Percentiles rank a stretch among this genome's conserved stretches.
phyloP scores from a whole-genome alignment of 2,888 invertebrate species.

The Sarcophaga rosellei region DNA sequence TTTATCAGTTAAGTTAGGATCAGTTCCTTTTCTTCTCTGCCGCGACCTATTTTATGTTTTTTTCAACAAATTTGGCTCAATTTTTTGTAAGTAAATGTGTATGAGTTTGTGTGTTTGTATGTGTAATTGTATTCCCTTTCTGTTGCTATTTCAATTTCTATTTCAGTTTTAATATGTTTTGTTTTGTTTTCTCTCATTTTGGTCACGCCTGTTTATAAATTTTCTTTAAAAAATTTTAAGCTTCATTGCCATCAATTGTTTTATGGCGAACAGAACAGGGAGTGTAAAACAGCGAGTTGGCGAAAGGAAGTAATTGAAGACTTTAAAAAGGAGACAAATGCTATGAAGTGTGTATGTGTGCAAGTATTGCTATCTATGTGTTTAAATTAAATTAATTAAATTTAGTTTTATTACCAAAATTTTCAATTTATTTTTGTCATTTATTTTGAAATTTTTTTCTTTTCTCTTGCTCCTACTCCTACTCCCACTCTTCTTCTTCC shows the following conservation, averaged over 20 bases:
- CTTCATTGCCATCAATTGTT: constrained; percentile 41
- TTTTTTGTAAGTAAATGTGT: neutral
- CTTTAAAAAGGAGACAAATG: neutral
- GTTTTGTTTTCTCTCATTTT: neutral
- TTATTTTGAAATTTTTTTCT: constrained; percentile 72
- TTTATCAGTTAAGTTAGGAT: too few relatives aligned
- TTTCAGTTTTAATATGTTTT: neutral
- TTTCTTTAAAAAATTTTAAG: constrained; percentile 31
- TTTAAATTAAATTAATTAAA: too few relatives aligned
- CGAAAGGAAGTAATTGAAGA: neutral
- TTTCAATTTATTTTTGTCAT: constrained; percentile 79
- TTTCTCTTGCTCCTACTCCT: constrained; percentile 32
- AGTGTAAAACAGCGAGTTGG: neutral
- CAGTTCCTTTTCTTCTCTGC: too few relatives aligned
- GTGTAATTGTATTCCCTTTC: constrained; percentile 42
- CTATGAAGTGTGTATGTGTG: constrained; percentile 1
- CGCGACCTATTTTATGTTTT: too few relatives aligned
- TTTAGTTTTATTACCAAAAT: constrained; percentile 77
- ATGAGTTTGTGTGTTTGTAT: neutral
- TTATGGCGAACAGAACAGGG: constrained; percentile 9
- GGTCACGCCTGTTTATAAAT: constrained; percentile 52
- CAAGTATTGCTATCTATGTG: constrained; percentile 11
- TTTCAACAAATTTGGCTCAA: too few relatives aligned
- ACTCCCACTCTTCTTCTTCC: too few relatives aligned
- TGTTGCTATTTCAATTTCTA: constrained; percentile 21